Base-by-base conservation (phyloP, 2,113 vertebrate species). In the Verasper variegatus region DNA sequence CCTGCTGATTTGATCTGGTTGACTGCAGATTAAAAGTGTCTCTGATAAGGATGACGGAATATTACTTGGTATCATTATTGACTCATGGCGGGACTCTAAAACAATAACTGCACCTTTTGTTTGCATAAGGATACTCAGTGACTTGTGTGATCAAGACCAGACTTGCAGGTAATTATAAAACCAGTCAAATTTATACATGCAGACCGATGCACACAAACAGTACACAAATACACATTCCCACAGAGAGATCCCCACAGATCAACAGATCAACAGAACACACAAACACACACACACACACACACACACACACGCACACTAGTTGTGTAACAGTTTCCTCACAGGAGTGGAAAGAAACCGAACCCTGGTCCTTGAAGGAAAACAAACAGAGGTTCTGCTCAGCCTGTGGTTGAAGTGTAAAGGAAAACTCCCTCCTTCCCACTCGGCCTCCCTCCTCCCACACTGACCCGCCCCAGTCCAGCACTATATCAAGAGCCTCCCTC, bases 401-500 rank as follows among this genome's bases (percentile, higher is more conserved):
- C 85, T 58, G 40, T 74, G 59, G 78, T 67, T 78, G 60, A 80
- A 51, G 73, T 78, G 70, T 62, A 49, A 71, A 87, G 73, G 24
- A 86, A 86, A 88, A 79, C 80, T 83, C 88, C 86, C 81, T 83
- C 70, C 51, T 68, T 69, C 58, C 58, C 58, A 49, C 67, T 68
- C 78, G 20, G 45, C 63, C 45, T 72, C 81, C 69, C 82, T 82
- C 80, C 85, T 74, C 78, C 69, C 24, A 55, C 49, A 58, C 58
- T 60, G 87, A 64, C 89, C 91, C 93, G 86, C 91, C 94, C 92
- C 74, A 59, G 86, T 83, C 85, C 74, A 58, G 70, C 83, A 75
- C 88, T 94, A 94, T 95, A 94, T 94, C 71, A 93, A 64, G 75
- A 79, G 84, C 35, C 78, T 57, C 76, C 82, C 82, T 85, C 71